phyloP scores from a whole-genome alignment of 1,140 invertebrate species.

The Ridgeia piscesae region DNA sequence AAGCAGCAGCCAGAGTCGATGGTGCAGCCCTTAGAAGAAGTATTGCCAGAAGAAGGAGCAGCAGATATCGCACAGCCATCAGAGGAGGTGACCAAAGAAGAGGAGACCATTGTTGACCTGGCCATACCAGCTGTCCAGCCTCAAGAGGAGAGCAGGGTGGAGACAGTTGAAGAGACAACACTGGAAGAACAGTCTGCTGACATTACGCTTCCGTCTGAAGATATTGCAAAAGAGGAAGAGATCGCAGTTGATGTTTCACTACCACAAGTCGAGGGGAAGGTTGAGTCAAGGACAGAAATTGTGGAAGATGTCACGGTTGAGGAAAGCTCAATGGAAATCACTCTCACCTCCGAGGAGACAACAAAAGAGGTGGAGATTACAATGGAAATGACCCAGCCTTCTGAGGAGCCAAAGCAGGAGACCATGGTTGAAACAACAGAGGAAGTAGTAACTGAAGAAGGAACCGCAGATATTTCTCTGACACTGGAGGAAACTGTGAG shows the following conservation, averaged over 20 bases:
- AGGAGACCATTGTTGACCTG: constrained; percentile 10
- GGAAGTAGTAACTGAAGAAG: constrained; percentile 26
- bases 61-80: not conserved
- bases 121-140: not conserved
- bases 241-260: constrained; percentile 7
- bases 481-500: constrained; percentile 12
- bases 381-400: constrained; percentile 22
- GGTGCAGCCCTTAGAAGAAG: constrained; percentile 12
- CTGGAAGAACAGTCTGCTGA: not conserved
- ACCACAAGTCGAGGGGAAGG: constrained; percentile 1
- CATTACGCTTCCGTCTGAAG: not conserved
- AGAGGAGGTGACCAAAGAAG: not conserved
- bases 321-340: constrained; percentile 1
- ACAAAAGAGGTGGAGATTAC: not conserved
- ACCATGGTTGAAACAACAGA: constrained; percentile 15
- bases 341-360: constrained; percentile 8
- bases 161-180: not conserved
- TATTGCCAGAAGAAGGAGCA: not conserved
- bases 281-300: not conserved
- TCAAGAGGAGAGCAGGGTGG: constrained; percentile 8
- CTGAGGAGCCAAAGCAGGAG: constrained; percentile 10
- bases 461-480: constrained; percentile 11
- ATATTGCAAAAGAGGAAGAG: not conserved
- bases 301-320: constrained; percentile 10
- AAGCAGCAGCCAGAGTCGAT: not conserved